Evolutionary conservation across 2,113 vertebrate species (phyloP).

Genomic region (Syrmaticus mikado): DNA sequence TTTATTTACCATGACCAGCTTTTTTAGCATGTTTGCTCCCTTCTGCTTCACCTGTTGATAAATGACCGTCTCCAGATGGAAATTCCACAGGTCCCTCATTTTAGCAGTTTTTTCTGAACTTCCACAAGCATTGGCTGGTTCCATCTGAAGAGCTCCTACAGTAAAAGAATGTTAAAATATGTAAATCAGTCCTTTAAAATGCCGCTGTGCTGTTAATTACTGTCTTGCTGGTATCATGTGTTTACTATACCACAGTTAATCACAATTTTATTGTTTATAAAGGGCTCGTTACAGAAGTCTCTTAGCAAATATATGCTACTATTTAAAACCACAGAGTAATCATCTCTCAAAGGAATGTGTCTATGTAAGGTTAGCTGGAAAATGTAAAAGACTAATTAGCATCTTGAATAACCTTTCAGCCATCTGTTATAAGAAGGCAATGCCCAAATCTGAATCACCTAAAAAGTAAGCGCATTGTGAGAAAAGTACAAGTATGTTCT

Average conservation of each 20-base stretch:
- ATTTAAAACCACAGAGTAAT: conserved; percentile 53
- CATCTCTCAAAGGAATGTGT: conserved; percentile 44
- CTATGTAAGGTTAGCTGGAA: conserved; percentile 64
- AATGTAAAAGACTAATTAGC: conserved; percentile 60
- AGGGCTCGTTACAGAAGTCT: conserved; percentile 31
- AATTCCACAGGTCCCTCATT: background rate
- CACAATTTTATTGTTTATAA: conserved; percentile 45
- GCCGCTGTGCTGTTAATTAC: conserved; percentile 21
- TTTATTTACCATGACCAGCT: conserved; percentile 28
- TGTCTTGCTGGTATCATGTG: background rate
- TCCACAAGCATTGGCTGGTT: background rate
- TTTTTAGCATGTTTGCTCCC: background rate
- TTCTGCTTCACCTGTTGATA: background rate
- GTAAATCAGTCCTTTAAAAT: conserved; percentile 30
- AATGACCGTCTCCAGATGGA: background rate
- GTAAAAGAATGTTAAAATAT: conserved; percentile 4
- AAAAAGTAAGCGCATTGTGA: background rate
- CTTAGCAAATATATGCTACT: conserved; percentile 44
- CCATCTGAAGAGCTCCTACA: background rate
- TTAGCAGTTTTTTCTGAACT: background rate
- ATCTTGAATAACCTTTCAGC: conserved; percentile 40
- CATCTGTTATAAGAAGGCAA: conserved; percentile 48
- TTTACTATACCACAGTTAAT: conserved; percentile 33
- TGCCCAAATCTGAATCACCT: conserved; percentile 7
- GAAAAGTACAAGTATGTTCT: background rate